phyloP scores from a whole-genome alignment of 2,797 vertebrate species.

The Labeo calbasu region DNA sequence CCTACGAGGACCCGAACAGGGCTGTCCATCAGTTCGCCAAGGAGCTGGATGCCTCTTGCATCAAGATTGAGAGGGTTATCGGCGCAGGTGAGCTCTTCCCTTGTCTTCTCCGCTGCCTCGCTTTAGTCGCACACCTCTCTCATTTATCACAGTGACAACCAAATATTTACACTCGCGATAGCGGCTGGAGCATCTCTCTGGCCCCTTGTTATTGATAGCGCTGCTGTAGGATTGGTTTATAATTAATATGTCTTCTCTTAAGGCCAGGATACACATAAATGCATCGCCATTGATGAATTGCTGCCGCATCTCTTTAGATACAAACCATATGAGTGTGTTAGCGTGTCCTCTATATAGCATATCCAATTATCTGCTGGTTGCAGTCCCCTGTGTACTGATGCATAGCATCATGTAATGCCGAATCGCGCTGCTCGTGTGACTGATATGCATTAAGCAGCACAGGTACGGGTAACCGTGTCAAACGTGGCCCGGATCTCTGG shows the following conservation, averaged over 20 bases:
- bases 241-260: slow-evolving; percentile 71
- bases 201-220: slow-evolving; percentile 69
- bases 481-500: slow-evolving; percentile 53
- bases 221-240: slow-evolving; percentile 67
- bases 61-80: slow-evolving; percentile 99
- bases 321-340: slow-evolving; percentile 71
- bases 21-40: slow-evolving; percentile 99
- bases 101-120: slow-evolving; percentile 41
- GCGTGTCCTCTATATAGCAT: slow-evolving; percentile 64
- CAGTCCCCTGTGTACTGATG: slow-evolving; percentile 69
- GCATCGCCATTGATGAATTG: slow-evolving; percentile 71
- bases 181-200: slow-evolving; percentile 61
- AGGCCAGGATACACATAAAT: slow-evolving; percentile 58
- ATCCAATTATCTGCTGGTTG: slow-evolving; percentile 72
- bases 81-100: slow-evolving; percentile 90
- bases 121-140: slow-evolving; percentile 76
- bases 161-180: slow-evolving; percentile 87
- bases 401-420: slow-evolving; percentile 70
- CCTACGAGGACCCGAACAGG: slow-evolving; percentile 98
- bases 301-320: slow-evolving; percentile 70
- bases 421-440: slow-evolving; percentile 67
- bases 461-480: slow-evolving; percentile 26
- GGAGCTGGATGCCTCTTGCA: slow-evolving; percentile 99
- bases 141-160: slow-evolving; percentile 89
- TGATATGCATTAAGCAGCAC: slow-evolving; percentile 60